Evolutionary conservation across 2,797 vertebrate genomes (phyloP), one percentile per base, ranked within the genome.

Genomic region (Neostethus bicornis): DNA sequence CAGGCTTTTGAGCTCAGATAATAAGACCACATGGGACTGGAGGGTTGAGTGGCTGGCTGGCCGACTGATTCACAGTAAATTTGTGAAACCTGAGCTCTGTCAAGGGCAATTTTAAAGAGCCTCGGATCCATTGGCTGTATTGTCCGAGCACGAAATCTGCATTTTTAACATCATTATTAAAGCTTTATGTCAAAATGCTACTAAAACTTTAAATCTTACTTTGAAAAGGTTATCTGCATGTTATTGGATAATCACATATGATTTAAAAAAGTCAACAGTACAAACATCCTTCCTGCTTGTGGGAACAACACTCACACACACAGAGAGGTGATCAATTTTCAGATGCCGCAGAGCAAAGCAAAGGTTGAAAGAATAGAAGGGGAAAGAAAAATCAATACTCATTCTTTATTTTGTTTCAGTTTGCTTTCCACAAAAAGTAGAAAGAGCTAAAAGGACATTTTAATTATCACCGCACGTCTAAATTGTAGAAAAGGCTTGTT

Each of bases 11-110:
- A 75, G 68, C 59, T 28, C 54, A 47, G 51, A 83, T 88, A 89
- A 89, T 87, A 71, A 51, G 81, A 76, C 84, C 87, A 80, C 86
- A 78, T 77, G 88, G 86, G 87, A 87, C 75, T 5, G 67, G 12
- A 48, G 45, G 67, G 50, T 58, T 55, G 59, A 8, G 42, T 62
- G 66, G 43, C 52, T 51, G 44, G 20, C 42, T 61, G 28, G 7
- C 51, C 41, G 64, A 35, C 62, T 79, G 58, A 44, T 61, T 57
- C 48, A 50, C 29, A 24, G 25, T 55, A 77, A 69, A 72, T 17
- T 31, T 31, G 70, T 61, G 83, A 80, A 88, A 88, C 72, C 65
- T 67, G 85, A 90, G 66, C 83, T 79, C 61, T 56, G 60, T 64
- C 79, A 77, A 76, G 62, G 80, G 70, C 68, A 24, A 9, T 19